Evolutionary conservation across 2,113 vertebrate genomes (phyloP), one percentile per base, ranked within the genome.

Genomic region (Rutilus rutilus): DNA sequence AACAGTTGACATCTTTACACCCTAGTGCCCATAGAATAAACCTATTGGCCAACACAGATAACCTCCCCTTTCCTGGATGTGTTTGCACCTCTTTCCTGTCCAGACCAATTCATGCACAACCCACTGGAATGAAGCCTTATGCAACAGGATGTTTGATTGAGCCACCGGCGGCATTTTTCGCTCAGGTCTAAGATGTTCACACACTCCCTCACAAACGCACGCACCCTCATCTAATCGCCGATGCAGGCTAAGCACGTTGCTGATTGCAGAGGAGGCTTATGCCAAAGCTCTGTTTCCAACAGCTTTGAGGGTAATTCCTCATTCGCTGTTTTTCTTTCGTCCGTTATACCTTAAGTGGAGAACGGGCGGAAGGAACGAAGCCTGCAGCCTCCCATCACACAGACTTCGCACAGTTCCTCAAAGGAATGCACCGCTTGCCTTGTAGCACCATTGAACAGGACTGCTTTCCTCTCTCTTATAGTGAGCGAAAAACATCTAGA

Each of bases 211-310:
- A 60, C 42, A 77, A 85, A 83, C 36, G 57, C 86, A 87, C 86
- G 59, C 83, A 76, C 47, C 11, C 47, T 65, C 60, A 42, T 89
- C 87, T 86, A 89, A 87, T 89, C 76, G 54, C 59, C 36, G 86
- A 45, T 2, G 7, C 86, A 60, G 84, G 17, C 77, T 82, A 84
- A 87, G 81, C 80, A 74, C 52, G 30, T 62, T 83, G 71, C 86
- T 90, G 89, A 90, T 90, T 87, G 84, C 77, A 80, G 82, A 81
- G 50, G 33, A 78, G 50, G 74, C 77, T 30, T 23, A 57, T 78
- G 86, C 87, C 89, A 89, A 87, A 82, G 77, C 59, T 27, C 89
- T 89, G 89, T 89, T 90, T 90, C 87, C 87, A 47, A 82, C 76
- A 87, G 77, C 59, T 85, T 87, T 77, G 36, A 62, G 78, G 25